Conservation (phyloP, 2,113 vertebrate species). For the Pica pica region DNA sequence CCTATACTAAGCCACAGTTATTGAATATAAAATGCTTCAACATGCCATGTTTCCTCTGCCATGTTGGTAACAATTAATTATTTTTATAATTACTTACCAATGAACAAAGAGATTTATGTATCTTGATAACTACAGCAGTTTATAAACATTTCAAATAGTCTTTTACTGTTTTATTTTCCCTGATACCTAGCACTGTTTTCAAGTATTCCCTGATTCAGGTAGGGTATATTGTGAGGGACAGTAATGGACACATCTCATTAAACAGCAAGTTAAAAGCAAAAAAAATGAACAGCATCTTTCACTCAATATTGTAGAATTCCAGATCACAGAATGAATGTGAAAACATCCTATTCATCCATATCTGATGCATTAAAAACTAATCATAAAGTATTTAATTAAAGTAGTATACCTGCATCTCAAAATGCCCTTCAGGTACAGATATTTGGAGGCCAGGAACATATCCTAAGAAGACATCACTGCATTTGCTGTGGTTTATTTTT, state of each 20-base stretch:
- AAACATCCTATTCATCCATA: neutral
- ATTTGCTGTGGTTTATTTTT: neutral
- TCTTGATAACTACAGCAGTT: neutral
- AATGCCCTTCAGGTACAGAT: neutral
- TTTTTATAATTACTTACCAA: neutral
- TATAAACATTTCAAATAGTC: neutral
- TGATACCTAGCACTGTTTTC: neutral
- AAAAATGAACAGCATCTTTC: neutral
- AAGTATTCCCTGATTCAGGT: neutral
- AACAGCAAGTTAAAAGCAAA: neutral
- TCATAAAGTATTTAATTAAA: neutral
- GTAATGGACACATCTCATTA: neutral
- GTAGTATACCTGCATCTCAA: neutral
- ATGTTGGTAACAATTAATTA: neutral
- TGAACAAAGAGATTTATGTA: neutral
- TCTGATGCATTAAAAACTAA: neutral
- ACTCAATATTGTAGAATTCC: neutral
- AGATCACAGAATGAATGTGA: neutral
- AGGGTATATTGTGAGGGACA: neutral
- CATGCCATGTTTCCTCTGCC: neutral
- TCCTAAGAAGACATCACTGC: neutral
- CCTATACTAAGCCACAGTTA: neutral
- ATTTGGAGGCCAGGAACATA: neutral
- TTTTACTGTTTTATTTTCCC: neutral
- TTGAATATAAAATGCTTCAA: neutral